Evolutionary conservation across 2,888 invertebrate species (phyloP), one percentile per base, ranked within the genome.

Genomic region (Ormia ochracea): DNA sequence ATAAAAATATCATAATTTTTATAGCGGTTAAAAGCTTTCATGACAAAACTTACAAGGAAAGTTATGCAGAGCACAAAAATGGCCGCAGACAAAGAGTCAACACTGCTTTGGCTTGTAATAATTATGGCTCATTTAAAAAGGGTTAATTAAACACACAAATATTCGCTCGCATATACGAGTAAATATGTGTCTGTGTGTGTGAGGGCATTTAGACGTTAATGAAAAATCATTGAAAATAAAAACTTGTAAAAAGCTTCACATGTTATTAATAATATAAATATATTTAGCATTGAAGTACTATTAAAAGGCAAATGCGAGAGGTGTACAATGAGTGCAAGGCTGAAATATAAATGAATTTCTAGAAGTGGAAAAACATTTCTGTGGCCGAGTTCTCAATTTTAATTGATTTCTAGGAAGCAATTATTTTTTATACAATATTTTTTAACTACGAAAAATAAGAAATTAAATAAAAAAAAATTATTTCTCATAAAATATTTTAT

Each of bases 71-170:
- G 17, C 12, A 43, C 1, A 31, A 26, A 26, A 63, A 17, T 4
- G 4, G 19, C 7, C 9, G 28, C 23, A 66, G 52, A 28, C 56
- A 17, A n/a, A n/a, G 0, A 43, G 26, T 1, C 65, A 31, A 52
- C 52, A 21, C 14, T 58, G 58, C 50, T 48, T 50, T 59, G 36
- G 10, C 59, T 76, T 80, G 76, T 63, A 50, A 80, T 80, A 80
- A 76, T 76, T 80, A 63, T 80, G 80, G 76, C 84, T 87, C 86
- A 87, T 87, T 87, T 87, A 86, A 86, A 86, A 86, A 87, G 85
- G 86, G 85, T 86, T 87, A 87, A 87, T 87, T 87, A 87, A 87
- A 84, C 75, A 48, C 74, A 66, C 21, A 26, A 43, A 26, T 41
- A 43, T 23, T 36, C 12, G 21, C 1, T 21, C 33, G 5, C 9